These are phyloP conservation scores for Drosophila leontia DNA, from an alignment of 1,140 invertebrate species.

Conservation along the genomic window DNA sequence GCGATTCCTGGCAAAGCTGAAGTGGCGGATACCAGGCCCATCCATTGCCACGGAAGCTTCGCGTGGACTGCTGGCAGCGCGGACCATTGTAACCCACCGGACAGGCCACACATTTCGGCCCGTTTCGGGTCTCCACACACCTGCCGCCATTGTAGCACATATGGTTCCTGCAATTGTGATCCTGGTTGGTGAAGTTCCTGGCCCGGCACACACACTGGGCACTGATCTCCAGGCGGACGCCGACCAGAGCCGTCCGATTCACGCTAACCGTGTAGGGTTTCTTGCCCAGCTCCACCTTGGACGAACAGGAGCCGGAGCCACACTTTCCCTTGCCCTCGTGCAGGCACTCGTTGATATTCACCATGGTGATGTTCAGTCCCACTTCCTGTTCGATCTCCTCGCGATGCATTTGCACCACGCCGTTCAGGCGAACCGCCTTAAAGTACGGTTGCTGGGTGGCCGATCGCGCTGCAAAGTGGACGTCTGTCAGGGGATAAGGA, in stretches of 20 bases:
- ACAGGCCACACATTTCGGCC: slow-evolving; percentile 88
- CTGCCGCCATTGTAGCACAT: slow-evolving; percentile 90
- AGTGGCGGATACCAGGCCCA: slow-evolving; percentile 90
- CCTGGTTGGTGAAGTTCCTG: slow-evolving; percentile 86
- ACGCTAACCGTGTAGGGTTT: slow-evolving; percentile 90
- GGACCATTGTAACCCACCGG: slow-evolving; percentile 89
- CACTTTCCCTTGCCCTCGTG: slow-evolving; percentile 84
- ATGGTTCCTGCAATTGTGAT: slow-evolving; percentile 87
- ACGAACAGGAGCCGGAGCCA: slow-evolving; percentile 88
- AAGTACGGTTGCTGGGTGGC: slow-evolving; percentile 88
- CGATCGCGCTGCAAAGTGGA: slow-evolving; percentile 89
- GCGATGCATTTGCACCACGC: slow-evolving; percentile 88
- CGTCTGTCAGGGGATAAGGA: slow-evolving; percentile 87
- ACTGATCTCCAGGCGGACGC: slow-evolving; percentile 87
- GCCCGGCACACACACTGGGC: slow-evolving; percentile 87
- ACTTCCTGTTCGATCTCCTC: slow-evolving; percentile 88
- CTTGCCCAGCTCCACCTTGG: slow-evolving; percentile 87
- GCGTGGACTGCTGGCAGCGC: slow-evolving; percentile 89
- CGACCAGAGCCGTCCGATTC: slow-evolving; percentile 89
- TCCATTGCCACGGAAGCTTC: slow-evolving; percentile 88
- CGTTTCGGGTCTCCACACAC: slow-evolving; percentile 87
- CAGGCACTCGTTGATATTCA: slow-evolving; percentile 90
- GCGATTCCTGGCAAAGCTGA: slow-evolving; percentile 89
- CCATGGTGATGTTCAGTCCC: slow-evolving; percentile 89
- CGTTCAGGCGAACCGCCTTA: slow-evolving; percentile 88